Percentiles rank a stretch among this genome's conserved stretches.
Conservation (phyloP, 1,140 invertebrate species). For the Sinonovacula constricta region DNA sequence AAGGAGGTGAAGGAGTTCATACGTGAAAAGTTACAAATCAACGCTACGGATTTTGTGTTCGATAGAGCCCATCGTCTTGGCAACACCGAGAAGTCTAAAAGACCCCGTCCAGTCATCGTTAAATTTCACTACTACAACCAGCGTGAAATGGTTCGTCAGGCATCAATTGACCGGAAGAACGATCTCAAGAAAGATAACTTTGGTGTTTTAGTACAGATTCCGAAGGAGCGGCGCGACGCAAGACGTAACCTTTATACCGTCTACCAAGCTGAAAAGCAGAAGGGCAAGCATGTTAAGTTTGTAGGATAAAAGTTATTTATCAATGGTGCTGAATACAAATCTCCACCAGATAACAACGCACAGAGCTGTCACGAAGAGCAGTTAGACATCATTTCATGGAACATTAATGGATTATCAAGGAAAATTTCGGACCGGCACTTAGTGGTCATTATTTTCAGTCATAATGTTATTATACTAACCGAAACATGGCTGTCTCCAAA, state of each 20-base stretch:
- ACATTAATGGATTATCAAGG: not conserved
- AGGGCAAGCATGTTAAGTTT: not conserved
- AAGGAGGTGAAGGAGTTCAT: too few species aligned
- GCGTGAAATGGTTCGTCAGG: not conserved
- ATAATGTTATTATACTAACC: not conserved
- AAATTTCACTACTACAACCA: not conserved
- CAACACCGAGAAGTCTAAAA: not conserved
- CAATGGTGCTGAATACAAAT: not conserved
- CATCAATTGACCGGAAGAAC: not conserved
- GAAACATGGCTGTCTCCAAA: not conserved
- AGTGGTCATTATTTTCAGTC: not conserved
- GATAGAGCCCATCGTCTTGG: constrained; percentile 1
- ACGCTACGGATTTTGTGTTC: not conserved
- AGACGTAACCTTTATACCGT: not conserved
- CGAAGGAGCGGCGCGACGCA: not conserved
- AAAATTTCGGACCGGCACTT: too few species aligned
- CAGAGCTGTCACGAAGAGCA: not conserved
- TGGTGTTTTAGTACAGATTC: not conserved
- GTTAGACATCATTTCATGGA: not conserved
- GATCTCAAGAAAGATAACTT: not conserved
- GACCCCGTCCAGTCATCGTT: not conserved
- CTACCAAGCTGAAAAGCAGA: not conserved
- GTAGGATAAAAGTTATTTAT: not conserved
- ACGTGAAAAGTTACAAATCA: too few species aligned
- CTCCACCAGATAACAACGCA: not conserved